Evolutionary conservation across 2,888 invertebrate species (phyloP).

Genomic region (Pterostichus madidus): DNA sequence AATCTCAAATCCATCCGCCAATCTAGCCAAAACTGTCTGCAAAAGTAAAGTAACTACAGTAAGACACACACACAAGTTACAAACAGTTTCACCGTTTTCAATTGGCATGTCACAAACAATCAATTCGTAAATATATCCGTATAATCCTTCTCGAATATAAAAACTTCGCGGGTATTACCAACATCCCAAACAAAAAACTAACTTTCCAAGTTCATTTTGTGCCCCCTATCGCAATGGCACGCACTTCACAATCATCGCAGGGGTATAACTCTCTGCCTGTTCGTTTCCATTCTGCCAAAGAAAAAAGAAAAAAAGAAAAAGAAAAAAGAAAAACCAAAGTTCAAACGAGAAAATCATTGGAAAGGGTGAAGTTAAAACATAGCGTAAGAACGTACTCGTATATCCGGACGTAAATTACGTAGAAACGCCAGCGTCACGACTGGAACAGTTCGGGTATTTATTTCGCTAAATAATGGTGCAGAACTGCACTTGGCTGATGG

Average conservation of each 20-base stretch:
- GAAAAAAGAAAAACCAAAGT: no score
- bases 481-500: no score
- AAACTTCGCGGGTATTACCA: conserved; percentile 9
- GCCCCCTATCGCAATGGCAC: not conserved
- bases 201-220: conserved; percentile 1
- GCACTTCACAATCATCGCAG: conserved; percentile 25
- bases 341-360: not conserved
- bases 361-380: not conserved
- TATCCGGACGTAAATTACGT: not conserved
- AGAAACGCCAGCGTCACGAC: no score
- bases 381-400: conserved; percentile 1
- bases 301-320: not conserved
- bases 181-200: conserved; percentile 6
- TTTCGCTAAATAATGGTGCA: no score
- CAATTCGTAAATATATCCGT: conserved; percentile 7
- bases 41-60: no score
- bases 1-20: no score
- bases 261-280: not conserved
- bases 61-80: no score
- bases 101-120: conserved; percentile 13
- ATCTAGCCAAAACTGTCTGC: no score
- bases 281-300: not conserved
- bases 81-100: not conserved
- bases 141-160: not conserved
- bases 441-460: no score